Conservation (phyloP, 1,140 invertebrate species). For the Batillaria attramentaria region DNA sequence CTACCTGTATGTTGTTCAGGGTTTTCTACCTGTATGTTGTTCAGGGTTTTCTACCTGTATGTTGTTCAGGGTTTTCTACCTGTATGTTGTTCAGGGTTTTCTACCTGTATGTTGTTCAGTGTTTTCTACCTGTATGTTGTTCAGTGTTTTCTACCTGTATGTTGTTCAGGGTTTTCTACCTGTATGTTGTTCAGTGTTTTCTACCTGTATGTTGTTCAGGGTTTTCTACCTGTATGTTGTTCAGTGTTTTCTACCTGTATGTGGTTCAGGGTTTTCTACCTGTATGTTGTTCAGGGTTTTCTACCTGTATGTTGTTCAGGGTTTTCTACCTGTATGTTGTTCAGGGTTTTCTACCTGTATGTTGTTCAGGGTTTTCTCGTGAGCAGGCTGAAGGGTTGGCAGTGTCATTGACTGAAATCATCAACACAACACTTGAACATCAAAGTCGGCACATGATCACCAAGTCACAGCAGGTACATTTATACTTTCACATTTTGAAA, state of each 20-base stretch:
- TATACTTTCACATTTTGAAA: too few species aligned
- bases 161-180: too few species aligned
- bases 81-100: too few species aligned
- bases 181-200: too few species aligned
- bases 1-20: too few species aligned
- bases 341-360: neutral
- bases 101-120: too few species aligned
- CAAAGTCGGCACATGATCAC: slow-evolving; percentile 64
- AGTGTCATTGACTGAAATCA: slow-evolving; percentile 59
- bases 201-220: too few species aligned
- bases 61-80: too few species aligned
- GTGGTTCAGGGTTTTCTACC: neutral
- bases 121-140: too few species aligned
- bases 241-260: neutral
- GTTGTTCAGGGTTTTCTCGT: slow-evolving; percentile 57
- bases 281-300: neutral
- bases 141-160: too few species aligned
- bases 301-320: neutral
- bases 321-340: neutral
- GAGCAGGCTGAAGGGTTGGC: slow-evolving; percentile 62
- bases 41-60: too few species aligned
- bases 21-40: too few species aligned
- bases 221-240: neutral
- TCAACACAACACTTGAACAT: slow-evolving; percentile 59
- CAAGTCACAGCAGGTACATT: slow-evolving; percentile 65